phyloP scores from a whole-genome alignment of 1,140 invertebrate genomes.

The Oreohelix idahoensis region DNA sequence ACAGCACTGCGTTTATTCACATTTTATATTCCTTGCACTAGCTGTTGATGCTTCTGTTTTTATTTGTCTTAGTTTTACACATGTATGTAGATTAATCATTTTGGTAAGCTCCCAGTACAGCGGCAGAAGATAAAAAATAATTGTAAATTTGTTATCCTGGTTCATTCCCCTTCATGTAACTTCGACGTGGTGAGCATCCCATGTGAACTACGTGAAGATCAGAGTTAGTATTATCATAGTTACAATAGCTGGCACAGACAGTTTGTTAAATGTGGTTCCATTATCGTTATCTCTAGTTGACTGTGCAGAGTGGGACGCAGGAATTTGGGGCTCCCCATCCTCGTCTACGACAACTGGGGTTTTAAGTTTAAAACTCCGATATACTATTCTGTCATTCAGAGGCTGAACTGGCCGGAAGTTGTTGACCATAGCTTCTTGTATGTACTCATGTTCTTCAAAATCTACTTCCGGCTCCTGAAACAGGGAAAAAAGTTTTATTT shows the following conservation, averaged over 20 bases:
- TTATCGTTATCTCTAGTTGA: not conserved
- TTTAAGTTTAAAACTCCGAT: constrained; percentile 58
- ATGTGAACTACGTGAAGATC: not conserved
- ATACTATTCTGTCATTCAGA: constrained; percentile 56
- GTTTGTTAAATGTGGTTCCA: not conserved
- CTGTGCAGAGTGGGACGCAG: not conserved
- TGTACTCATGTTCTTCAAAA: constrained; percentile 30
- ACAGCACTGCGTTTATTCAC: too few relatives aligned
- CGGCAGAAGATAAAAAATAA: too few relatives aligned
- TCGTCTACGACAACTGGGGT: not conserved
- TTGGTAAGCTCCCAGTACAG: too few relatives aligned
- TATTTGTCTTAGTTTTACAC: too few relatives aligned
- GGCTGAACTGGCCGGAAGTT: constrained; percentile 67
- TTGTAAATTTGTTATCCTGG: too few relatives aligned
- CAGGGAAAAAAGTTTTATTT: too few relatives aligned
- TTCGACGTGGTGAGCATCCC: too few relatives aligned
- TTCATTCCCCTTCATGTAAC: too few relatives aligned
- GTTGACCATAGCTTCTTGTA: constrained; percentile 57
- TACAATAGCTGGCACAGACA: not conserved
- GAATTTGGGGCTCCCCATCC: not conserved
- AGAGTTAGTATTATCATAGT: not conserved
- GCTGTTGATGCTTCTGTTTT: too few relatives aligned
- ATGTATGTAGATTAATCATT: too few relatives aligned
- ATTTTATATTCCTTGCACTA: too few relatives aligned
- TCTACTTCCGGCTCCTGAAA: constrained; percentile 4